phyloP scores from a whole-genome alignment of 2,888 invertebrate species.

The Pomacea canaliculata region DNA sequence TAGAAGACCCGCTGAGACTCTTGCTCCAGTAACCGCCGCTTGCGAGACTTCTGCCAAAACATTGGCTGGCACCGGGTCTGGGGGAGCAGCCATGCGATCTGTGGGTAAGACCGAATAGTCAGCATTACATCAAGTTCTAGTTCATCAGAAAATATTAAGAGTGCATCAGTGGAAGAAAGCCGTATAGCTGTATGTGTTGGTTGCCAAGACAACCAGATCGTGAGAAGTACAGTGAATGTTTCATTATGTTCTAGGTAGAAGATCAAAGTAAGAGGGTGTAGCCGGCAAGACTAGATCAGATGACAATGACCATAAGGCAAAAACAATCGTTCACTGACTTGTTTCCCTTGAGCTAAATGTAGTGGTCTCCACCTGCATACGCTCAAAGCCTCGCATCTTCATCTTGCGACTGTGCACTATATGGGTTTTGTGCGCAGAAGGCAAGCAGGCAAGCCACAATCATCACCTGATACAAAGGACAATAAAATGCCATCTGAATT shows the following conservation, averaged over 20 bases:
- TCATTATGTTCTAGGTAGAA: no score
- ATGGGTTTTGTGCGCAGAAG: conserved; percentile 25
- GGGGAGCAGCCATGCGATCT: conserved; percentile 23
- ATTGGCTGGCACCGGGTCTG: conserved; percentile 24
- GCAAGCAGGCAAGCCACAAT: conserved; percentile 26
- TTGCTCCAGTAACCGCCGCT: conserved; percentile 25
- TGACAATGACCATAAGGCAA: no score
- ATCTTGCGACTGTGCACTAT: conserved; percentile 2
- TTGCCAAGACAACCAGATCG: no score
- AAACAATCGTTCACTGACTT: neutral
- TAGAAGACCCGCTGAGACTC: conserved; percentile 32
- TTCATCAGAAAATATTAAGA: no score
- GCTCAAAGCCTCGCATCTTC: conserved; percentile 18
- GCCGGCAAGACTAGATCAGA: no score
- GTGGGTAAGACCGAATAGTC: neutral
- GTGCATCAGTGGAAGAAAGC: no score
- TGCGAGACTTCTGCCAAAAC: conserved; percentile 28
- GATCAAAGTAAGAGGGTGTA: no score
- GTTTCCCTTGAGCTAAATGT: conserved; percentile 20
- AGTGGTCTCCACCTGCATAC: conserved; percentile 22
- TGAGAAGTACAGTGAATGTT: no score
- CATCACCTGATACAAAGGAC: conserved; percentile 12
- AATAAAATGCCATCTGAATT: no score
- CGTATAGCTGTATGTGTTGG: no score
- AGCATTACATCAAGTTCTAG: no score